Evolutionary conservation across 2,888 invertebrate species (phyloP).

Genomic region (Poecilobothrus nobilitatus): DNA sequence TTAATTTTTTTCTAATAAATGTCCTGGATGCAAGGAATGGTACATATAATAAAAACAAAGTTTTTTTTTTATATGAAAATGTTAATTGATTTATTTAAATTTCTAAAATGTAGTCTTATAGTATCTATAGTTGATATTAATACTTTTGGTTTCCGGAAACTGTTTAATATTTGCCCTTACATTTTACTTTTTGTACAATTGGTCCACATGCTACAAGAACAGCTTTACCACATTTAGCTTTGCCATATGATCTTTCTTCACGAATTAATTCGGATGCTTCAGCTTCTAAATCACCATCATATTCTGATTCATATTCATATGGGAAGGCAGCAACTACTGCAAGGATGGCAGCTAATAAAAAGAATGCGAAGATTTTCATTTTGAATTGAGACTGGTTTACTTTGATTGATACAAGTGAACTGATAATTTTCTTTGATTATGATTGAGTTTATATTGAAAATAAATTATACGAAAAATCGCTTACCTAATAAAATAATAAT

Average conservation of each 20-base stretch:
- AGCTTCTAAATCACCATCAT: not conserved
- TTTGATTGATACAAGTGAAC: slow-evolving; percentile 3
- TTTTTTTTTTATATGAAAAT: too few relatives aligned
- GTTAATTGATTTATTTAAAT: too few relatives aligned
- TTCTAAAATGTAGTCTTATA: too few relatives aligned
- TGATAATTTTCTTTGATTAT: not conserved
- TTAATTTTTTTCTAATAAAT: too few relatives aligned
- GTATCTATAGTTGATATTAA: too few relatives aligned
- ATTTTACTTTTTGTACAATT: not conserved
- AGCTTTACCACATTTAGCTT: not conserved
- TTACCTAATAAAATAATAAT: too few relatives aligned
- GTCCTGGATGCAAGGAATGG: too few relatives aligned
- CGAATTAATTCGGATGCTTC: not conserved
- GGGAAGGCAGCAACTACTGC: not conserved
- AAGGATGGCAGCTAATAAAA: not conserved
- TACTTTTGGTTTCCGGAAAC: too few relatives aligned
- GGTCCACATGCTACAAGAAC: not conserved
- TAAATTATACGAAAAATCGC: too few relatives aligned
- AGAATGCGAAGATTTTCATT: not conserved
- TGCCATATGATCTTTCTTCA: not conserved
- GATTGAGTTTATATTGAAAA: not conserved
- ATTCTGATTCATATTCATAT: not conserved
- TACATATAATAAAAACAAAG: too few relatives aligned
- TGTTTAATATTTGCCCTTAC: not conserved
- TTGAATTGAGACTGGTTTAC: not conserved